Base-by-base conservation (phyloP, 2,888 invertebrate species). In the Allygus modestus region DNA sequence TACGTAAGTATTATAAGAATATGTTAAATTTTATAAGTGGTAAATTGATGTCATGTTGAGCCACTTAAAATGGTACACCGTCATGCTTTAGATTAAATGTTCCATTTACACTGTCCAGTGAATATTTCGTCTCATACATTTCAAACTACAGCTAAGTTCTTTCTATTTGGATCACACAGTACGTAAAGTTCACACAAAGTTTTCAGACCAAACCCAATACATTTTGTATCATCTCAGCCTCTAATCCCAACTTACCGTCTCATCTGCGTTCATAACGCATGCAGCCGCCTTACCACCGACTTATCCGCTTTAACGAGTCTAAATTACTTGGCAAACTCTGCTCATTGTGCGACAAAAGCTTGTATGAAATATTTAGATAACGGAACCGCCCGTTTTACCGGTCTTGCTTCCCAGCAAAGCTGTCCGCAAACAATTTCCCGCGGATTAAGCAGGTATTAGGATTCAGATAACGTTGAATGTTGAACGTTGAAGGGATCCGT, bases 321-420 rank as follows among this genome's bases (percentile, higher is more conserved):
- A 51, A 51, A 77, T 51, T 77, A 77, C 77, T 46, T 51, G n/a
- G 23, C 73, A 51, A 77, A 77, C 77, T 77, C 17, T 2, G 28
- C 51, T 20, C 28, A 28, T 23, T 12, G 37, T 15, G 37, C 46
- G 43, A 46, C 43, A 43, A 46, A 37, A 43, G 46, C 77, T 28
- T 2, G n/a, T 51, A 77, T 77, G 77, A 77, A 77, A 77, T 77
- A 46, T 77, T 77, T 51, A 77, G 46, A 77, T 51, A 77, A 77
- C 77, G 26, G 1, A 77, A 37, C n/a, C 2, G 69, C 58, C 58
- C 20, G 2, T 37, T 37, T 9, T 37, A 9, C 37, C 37, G 37
- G 9, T 4, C 37, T 9, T 4, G 37, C 37, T 46, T 4, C n/a
- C 1, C 5, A 20, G 65, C 28, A 31, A 31, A 17, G 65, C 65